These are phyloP conservation scores for Scaptomyza polygonia DNA, from an alignment of 2,888 invertebrate genomes.

Conservation along the genomic window DNA sequence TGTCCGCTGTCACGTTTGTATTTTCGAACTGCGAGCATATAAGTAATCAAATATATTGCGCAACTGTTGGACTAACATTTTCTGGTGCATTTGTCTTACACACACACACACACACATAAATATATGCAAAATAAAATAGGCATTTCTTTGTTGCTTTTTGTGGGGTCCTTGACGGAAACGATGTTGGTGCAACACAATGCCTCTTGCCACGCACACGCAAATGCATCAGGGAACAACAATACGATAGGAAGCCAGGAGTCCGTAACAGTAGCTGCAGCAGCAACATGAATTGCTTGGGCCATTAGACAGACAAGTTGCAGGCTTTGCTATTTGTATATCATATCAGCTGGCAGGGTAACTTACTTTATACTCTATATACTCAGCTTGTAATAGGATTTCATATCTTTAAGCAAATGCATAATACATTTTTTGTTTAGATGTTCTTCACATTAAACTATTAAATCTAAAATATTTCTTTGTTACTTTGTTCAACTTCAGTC, in stretches of 20 bases:
- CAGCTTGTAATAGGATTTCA: background rate
- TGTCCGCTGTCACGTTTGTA: slow-evolving; percentile 8
- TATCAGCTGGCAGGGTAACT: slow-evolving; percentile 7
- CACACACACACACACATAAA: slow-evolving; percentile 56
- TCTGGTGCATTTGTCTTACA: slow-evolving; percentile 53
- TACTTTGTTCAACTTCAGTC: too few species aligned
- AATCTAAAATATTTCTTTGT: too few species aligned
- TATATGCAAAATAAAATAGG: slow-evolving; percentile 77
- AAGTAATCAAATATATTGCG: slow-evolving; percentile 32
- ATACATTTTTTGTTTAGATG: too few species aligned
- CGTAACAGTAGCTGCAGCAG: slow-evolving; percentile 1
- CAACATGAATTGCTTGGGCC: slow-evolving; percentile 27
- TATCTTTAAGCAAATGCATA: too few species aligned
- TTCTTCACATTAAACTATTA: too few species aligned
- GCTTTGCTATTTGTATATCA: slow-evolving; percentile 18
- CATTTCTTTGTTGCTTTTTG: slow-evolving; percentile 64
- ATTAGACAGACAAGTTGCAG: slow-evolving; percentile 26
- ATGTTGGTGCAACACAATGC: slow-evolving; percentile 44
- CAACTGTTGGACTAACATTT: slow-evolving; percentile 53
- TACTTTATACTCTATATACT: background rate
- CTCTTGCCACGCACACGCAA: slow-evolving; percentile 30
- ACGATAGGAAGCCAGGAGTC: background rate
- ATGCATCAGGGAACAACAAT: slow-evolving; percentile 2
- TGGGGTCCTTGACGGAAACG: slow-evolving; percentile 41
- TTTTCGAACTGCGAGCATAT: slow-evolving; percentile 5